Base-by-base conservation (phyloP, 2,113 vertebrate genomes). In the Dipodomys merriami region DNA sequence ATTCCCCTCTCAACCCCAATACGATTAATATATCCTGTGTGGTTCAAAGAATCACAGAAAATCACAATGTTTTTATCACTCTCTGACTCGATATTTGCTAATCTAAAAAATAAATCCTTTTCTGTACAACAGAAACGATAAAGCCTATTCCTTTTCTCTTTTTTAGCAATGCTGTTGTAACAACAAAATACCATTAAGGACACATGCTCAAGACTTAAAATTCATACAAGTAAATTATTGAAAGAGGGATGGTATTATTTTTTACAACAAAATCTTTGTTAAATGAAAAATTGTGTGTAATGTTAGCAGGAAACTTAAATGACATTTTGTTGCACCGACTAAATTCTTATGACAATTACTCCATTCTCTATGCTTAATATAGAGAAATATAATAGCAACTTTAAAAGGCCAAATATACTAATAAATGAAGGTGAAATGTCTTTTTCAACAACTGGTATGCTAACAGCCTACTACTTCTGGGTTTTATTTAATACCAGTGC, bases 251-350 rank as follows among this genome's bases (percentile, higher is more conserved):
- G 49, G 33, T 64, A 88, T 30, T 84, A 83, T 91, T 93, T 94
- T 94, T 93, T 86, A 96, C 90, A 94, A 95, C 13, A 57, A 46
- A 93, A 94, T 93, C 78, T 25, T 57, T 91, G 71, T 90, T 29
- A 74, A 13, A 53, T 91, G 80, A 96, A 95, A 92, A 71, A 95
- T 67, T 57, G 29, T 35, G 22, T 78, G 73, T 95, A 91, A 93
- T 79, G 96, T 95, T 95, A 95, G 93, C 91, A 95, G 80, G 85
- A 96, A 95, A 92, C 60, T 86, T 86, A 95, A 79, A 96, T 95
- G 87, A 88, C 79, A 91, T 90, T 95, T 73, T 97, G 72, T 64
- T 93, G 91, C 33, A 84, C 96, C 95, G 83, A 89, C 84, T 92
- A 83, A 94, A 86, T 57, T 88, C 0, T 6, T 18, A 81, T 80